Base-by-base conservation (phyloP, 2,113 vertebrate species). In the Chloroceryle aenea region DNA sequence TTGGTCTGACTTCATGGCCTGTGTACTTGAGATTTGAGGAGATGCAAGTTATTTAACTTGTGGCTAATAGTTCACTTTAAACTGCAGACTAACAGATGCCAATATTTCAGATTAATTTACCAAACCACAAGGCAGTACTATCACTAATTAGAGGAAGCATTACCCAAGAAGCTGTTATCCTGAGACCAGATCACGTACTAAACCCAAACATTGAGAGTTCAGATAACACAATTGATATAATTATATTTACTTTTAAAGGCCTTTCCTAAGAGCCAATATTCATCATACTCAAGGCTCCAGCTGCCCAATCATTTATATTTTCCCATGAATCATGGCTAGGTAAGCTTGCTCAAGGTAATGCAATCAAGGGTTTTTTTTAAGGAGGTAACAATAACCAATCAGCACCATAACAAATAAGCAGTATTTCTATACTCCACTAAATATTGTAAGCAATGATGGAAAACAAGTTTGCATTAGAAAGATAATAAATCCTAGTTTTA, bases 101-200 rank as follows among this genome's bases (percentile, higher is more conserved):
- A 95, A 1, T 61, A 92, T 45, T 85, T 93, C 72, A 78, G 38
- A 90, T 95, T 84, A 86, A 67, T 2, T 92, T 85, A 80, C 63
- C 59, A 93, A 89, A 73, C 30, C 55, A 87, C 29, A 59, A 83
- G 68, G 38, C 85, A 93, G 38, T 7, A 38, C 34, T 67, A 67
- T 27, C 4, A 1, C 34, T 89, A 88, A 93, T 95, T 83, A 86
- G 72, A 61, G 86, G 42, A 84, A 90, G 27, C 42, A 42, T 71
- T 93, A 78, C 73, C 86, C 68, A 67, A 30, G 63, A 69, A 42
- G 9, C 45, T 40, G 20, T 73, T 89, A 79, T 63, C 55, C 63
- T 30, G 32, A 82, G 42, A 67, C 42, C 45, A 93, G 59, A 91
- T 47, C 50, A 74, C 12, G 8, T 71, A 48, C 45, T 74, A 88